A percentile compares a stretch with the other conserved stretches of the same genome.
phyloP scores from a whole-genome alignment of 30 jellyfish, hydroid and myxozoan genomes.

The Hydractinia symbiolongicarpus region DNA sequence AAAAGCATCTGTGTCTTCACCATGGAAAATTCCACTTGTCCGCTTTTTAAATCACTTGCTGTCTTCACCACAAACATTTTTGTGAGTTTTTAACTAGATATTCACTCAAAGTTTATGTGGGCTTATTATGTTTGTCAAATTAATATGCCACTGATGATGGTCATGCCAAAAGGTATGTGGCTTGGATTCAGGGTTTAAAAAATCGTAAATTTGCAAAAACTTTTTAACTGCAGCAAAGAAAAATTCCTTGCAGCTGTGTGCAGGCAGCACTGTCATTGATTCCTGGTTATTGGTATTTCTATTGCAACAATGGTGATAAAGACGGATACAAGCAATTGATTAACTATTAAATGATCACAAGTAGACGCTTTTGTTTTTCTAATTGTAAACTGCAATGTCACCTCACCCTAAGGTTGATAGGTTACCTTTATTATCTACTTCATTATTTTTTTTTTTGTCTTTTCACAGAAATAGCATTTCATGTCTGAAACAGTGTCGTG shows the following conservation, averaged over 20 bases:
- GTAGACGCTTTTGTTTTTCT: not conserved
- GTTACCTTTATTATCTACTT: not conserved
- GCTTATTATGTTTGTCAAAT: too few species aligned
- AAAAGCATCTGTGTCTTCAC: conserved; percentile 15
- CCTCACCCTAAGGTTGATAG: not conserved
- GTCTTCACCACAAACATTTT: not conserved
- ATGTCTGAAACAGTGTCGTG: not conserved
- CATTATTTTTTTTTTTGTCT: too few species aligned
- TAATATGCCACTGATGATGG: too few species aligned
- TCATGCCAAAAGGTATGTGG: too few species aligned
- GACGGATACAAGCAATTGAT: not conserved
- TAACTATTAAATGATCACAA: not conserved
- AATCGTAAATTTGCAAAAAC: too few species aligned
- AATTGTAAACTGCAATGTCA: not conserved
- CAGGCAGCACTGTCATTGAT: too few species aligned
- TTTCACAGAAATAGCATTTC: not conserved
- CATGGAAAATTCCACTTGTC: conserved; percentile 34
- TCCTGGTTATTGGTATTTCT: too few species aligned
- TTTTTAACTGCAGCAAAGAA: too few species aligned
- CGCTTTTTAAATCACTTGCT: not conserved
- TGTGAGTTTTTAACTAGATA: not conserved
- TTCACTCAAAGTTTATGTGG: not conserved
- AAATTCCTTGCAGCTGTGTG: too few species aligned
- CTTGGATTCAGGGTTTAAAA: too few species aligned
- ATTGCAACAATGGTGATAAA: too few species aligned